Percentiles rank a stretch among this genome's conserved stretches.
These are phyloP conservation scores for Harpalus rufipes DNA, from an alignment of 2,888 invertebrate species.

Conservation along the genomic window DNA sequence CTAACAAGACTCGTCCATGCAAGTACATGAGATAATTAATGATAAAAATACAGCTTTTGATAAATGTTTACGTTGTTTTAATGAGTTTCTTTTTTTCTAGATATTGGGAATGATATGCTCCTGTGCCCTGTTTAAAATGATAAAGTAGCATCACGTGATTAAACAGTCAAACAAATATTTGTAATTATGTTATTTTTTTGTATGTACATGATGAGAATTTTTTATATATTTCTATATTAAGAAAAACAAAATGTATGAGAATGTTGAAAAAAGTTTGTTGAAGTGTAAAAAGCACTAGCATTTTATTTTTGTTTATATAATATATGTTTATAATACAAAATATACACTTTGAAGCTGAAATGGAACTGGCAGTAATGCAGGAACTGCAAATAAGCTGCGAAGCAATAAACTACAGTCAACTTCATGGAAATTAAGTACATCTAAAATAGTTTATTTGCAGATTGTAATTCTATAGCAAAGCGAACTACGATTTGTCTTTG, in stretches of 20 bases:
- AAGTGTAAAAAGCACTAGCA: conserved; percentile 58
- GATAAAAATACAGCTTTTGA: too few relatives aligned
- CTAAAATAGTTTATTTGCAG: conserved; percentile 11
- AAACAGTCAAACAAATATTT: conserved; percentile 9
- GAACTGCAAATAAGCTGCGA: conserved; percentile 26
- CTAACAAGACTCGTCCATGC: too few relatives aligned
- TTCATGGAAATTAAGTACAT: conserved; percentile 27
- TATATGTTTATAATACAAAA: conserved; percentile 63
- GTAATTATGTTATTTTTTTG: conserved; percentile 2
- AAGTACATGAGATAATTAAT: too few relatives aligned
- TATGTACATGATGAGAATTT: not conserved
- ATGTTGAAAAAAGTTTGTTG: conserved; percentile 22
- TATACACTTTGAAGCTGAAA: conserved; percentile 58
- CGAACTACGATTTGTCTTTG: not conserved
- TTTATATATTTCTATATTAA: conserved; percentile 23
- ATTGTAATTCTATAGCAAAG: conserved; percentile 20
- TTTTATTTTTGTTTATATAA: conserved; percentile 46
- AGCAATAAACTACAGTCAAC: conserved; percentile 18
- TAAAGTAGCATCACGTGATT: conserved; percentile 73
- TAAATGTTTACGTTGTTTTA: too few relatives aligned
- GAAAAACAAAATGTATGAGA: conserved; percentile 12
- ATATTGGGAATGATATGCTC: conserved; percentile 91
- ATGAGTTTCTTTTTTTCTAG: conserved; percentile 79
- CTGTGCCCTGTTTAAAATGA: conserved; percentile 91
- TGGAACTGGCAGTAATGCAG: conserved; percentile 44